These are phyloP conservation scores for Didymodactylos carnosus DNA, from an alignment of 2,888 invertebrate species.

Conservation along the genomic window DNA sequence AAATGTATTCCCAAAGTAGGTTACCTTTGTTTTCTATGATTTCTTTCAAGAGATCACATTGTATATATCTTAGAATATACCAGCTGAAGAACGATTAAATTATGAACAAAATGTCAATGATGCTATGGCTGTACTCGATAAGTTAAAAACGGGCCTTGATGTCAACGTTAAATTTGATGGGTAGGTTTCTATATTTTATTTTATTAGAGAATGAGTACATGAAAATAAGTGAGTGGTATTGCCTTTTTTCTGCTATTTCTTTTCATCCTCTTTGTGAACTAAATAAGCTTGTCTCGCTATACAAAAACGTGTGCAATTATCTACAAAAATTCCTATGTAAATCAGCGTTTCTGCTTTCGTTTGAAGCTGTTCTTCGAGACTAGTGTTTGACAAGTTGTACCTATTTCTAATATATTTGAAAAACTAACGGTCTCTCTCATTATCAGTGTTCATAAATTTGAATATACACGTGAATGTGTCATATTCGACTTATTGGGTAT, in stretches of 20 bases:
- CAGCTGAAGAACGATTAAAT: slow-evolving; percentile 20
- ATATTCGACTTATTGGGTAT: slow-evolving; percentile 41
- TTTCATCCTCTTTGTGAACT: no score
- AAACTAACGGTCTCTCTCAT: no score
- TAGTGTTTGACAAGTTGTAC: no score
- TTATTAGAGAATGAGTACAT: no score
- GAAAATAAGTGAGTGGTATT: no score
- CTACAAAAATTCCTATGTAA: no score
- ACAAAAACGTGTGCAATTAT: no score
- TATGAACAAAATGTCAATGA: slow-evolving; percentile 41
- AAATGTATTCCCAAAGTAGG: background rate
- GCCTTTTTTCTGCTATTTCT: no score
- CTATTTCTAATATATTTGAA: no score
- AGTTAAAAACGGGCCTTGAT: slow-evolving; percentile 41
- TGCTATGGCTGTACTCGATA: slow-evolving; percentile 39
- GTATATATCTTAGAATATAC: background rate
- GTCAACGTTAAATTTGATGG: slow-evolving; percentile 41
- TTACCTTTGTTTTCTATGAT: background rate
- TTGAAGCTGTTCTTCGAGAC: no score
- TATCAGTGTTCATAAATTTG: slow-evolving; percentile 35
- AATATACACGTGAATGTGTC: slow-evolving; percentile 41
- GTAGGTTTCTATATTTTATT: background rate
- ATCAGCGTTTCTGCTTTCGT: no score
- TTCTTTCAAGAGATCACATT: background rate
- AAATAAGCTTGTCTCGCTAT: no score